Conservation (phyloP, 1,140 invertebrate genomes). For the Sarcophaga bullata region DNA sequence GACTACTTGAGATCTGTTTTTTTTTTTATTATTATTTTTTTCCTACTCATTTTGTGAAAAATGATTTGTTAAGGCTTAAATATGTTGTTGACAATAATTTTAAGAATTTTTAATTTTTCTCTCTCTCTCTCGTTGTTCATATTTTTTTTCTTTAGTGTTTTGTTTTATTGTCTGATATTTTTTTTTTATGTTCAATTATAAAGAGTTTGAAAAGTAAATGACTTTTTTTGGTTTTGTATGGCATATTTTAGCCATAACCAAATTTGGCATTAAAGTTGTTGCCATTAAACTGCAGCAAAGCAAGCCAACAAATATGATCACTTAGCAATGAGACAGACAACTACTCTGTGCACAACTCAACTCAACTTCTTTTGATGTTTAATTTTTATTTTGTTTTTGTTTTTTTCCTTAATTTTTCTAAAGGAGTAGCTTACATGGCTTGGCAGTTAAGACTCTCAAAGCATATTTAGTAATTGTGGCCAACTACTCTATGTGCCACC, state of each 20-base stretch:
- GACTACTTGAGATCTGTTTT: neutral
- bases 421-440: neutral
- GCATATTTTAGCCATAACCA: constrained; percentile 32
- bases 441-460: neutral
- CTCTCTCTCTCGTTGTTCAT: neutral
- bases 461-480: constrained; percentile 32
- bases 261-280: constrained; percentile 5
- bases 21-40: too few relatives aligned
- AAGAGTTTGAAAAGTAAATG: constrained; percentile 22
- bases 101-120: constrained; percentile 9
- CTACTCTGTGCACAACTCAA: neutral
- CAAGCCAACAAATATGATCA: neutral
- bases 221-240: constrained; percentile 34
- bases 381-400: neutral
- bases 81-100: constrained; percentile 41
- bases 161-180: neutral
- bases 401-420: neutral
- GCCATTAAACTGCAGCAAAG: neutral
- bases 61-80: constrained; percentile 28
- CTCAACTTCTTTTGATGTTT: constrained; percentile 30
- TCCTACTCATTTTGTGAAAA: neutral
- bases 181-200: constrained; percentile 7
- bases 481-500: neutral
- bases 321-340: neutral
- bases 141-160: neutral